Evolutionary conservation across 1,140 invertebrate species (phyloP).

Genomic region (Lepidurus packardi): DNA sequence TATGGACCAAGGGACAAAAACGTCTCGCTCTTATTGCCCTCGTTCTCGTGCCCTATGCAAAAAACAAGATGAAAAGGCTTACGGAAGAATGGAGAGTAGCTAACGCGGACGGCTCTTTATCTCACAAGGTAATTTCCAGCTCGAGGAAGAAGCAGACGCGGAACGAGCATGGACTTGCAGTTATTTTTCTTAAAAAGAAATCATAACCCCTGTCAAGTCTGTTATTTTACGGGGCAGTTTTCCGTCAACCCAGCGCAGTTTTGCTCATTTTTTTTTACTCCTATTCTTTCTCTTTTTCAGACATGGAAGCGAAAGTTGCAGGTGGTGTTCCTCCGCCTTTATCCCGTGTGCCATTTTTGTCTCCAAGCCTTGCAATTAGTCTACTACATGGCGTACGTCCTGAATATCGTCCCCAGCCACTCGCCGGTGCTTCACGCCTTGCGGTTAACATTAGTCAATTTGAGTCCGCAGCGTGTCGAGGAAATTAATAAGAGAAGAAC

Average conservation of each 20-base stretch:
- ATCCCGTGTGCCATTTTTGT: slow-evolving; percentile 2
- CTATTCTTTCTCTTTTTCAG: neutral
- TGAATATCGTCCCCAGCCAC: neutral
- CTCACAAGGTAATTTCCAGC: neutral
- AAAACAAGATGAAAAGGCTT: slow-evolving; percentile 6
- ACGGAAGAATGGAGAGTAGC: slow-evolving; percentile 1
- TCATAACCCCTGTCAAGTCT: no score
- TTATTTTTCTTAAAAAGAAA: neutral
- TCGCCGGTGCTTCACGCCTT: neutral
- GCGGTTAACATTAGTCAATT: neutral
- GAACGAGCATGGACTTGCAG: neutral
- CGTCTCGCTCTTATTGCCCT: neutral
- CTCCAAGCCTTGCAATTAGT: neutral
- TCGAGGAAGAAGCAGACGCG: no score
- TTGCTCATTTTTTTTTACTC: neutral
- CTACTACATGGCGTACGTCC: neutral
- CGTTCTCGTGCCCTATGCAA: slow-evolving; percentile 5
- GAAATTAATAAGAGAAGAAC: neutral
- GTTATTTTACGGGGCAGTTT: no score
- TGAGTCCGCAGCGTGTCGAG: neutral
- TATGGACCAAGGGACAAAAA: neutral
- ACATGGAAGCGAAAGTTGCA: neutral
- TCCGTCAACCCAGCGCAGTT: neutral
- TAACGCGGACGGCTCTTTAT: neutral
- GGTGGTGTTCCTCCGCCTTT: neutral